phyloP scores from a whole-genome alignment of 1,140 invertebrate species.

The Dreissena polymorpha region DNA sequence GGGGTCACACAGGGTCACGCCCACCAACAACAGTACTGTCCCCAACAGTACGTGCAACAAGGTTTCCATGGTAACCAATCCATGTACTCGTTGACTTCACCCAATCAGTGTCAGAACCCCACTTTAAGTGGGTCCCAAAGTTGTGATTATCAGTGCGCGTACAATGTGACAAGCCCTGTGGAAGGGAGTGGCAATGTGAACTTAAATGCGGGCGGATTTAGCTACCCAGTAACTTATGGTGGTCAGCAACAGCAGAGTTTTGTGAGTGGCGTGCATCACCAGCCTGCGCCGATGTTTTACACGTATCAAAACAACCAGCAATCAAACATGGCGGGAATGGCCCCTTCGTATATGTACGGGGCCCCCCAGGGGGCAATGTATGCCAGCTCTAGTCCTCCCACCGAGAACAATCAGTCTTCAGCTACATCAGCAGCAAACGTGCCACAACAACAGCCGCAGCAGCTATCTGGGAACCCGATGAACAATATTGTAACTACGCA shows the following conservation, averaged over 20 bases:
- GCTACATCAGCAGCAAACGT: slow-evolving; percentile 38
- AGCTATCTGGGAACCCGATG: slow-evolving; percentile 26
- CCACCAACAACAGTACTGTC: slow-evolving; percentile 43
- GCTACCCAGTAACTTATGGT: slow-evolving; percentile 34
- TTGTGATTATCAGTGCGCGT: slow-evolving; percentile 47
- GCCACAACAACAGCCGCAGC: slow-evolving; percentile 10
- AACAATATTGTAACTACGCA: neutral
- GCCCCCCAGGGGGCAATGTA: slow-evolving; percentile 39
- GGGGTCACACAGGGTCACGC: slow-evolving; percentile 18
- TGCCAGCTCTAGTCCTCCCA: slow-evolving; percentile 43
- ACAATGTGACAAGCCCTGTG: slow-evolving; percentile 40
- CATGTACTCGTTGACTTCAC: slow-evolving; percentile 32
- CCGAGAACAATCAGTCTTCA: slow-evolving; percentile 28
- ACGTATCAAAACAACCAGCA: slow-evolving; percentile 31
- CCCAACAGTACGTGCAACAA: slow-evolving; percentile 13
- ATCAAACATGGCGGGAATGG: neutral
- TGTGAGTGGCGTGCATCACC: slow-evolving; percentile 7
- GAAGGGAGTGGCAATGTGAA: slow-evolving; percentile 13
- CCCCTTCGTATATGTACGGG: slow-evolving; percentile 26
- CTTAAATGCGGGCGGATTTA: slow-evolving; percentile 2
- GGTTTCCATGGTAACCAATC: slow-evolving; percentile 38
- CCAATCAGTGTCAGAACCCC: slow-evolving; percentile 26
- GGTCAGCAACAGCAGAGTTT: slow-evolving; percentile 32
- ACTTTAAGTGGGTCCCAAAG: neutral
- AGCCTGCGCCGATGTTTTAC: slow-evolving; percentile 45